Percentiles rank a stretch among this genome's conserved stretches.
Conservation (phyloP, 2,113 vertebrate genomes). For the Asarcornis scutulata region DNA sequence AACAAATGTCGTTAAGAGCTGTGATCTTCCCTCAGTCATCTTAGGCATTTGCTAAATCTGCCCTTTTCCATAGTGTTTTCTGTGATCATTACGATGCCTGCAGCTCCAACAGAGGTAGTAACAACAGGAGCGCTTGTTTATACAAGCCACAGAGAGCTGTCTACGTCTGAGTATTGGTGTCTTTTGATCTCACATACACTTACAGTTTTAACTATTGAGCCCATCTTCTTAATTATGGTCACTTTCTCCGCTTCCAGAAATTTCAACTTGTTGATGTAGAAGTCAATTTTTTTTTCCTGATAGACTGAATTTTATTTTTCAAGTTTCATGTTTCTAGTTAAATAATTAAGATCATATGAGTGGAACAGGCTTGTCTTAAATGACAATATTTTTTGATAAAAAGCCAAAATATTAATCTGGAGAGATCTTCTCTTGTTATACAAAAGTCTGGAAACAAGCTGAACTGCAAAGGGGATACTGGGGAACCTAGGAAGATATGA, state of each 20-base stretch:
- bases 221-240: neutral
- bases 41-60: conserved; percentile 57
- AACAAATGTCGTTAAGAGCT: conserved; percentile 51
- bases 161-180: conserved; percentile 7
- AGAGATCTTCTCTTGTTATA: neutral
- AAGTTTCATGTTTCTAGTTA: neutral
- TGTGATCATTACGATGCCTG: conserved; percentile 51
- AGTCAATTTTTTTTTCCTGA: neutral
- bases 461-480: neutral
- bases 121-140: conserved; percentile 65
- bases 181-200: conserved; percentile 35
- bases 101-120: conserved; percentile 48
- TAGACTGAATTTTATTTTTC: neutral
- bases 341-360: neutral
- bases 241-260: conserved; percentile 7
- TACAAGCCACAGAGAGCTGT: conserved; percentile 56
- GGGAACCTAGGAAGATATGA: neutral
- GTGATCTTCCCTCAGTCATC: conserved; percentile 52
- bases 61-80: conserved; percentile 33
- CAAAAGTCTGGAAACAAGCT: neutral
- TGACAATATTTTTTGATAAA: conserved; percentile 2
- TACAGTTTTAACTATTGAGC: conserved; percentile 1
- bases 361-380: neutral
- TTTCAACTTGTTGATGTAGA: neutral
- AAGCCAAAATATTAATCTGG: conserved; percentile 20